A percentile compares a stretch with the other conserved stretches of the same genome.
These are phyloP conservation scores for Clistopyga incitator DNA, from an alignment of 2,888 invertebrate genomes.

Conservation along the genomic window DNA sequence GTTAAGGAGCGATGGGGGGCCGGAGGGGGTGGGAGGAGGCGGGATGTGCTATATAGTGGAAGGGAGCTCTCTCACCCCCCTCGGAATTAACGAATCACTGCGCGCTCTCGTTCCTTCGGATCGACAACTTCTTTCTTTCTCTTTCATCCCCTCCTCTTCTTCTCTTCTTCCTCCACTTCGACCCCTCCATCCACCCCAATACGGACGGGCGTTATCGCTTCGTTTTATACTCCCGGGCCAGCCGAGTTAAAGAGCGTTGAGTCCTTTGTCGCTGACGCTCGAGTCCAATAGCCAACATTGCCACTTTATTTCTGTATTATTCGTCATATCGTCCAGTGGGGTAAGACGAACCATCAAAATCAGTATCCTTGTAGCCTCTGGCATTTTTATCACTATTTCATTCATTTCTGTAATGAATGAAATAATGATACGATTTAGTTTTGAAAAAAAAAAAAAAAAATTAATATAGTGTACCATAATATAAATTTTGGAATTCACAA, in stretches of 20 bases:
- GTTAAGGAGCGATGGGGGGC: constrained; percentile 74
- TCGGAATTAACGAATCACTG: constrained; percentile 76
- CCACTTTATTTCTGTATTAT: constrained; percentile 34
- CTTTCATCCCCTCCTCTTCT: constrained; percentile 47
- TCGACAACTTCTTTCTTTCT: constrained; percentile 71
- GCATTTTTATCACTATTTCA: too few relatives aligned
- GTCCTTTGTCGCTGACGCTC: constrained; percentile 43
- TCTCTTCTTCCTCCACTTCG: constrained; percentile 31
- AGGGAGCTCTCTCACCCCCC: constrained; percentile 64
- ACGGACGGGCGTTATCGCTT: constrained; percentile 35
- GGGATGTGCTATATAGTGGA: constrained; percentile 42
- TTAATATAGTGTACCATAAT: too few relatives aligned
- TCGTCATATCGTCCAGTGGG: not conserved
- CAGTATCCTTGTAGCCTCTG: not conserved
- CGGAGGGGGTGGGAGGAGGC: constrained; percentile 51
- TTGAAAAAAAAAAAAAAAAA: not conserved
- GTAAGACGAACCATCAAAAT: not conserved
- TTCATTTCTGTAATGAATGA: too few relatives aligned
- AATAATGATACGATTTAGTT: not conserved
- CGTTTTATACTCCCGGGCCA: constrained; percentile 36
- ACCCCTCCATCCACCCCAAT: constrained; percentile 20
- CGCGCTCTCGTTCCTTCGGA: constrained; percentile 70
- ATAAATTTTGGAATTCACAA: too few relatives aligned
- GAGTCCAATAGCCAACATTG: constrained; percentile 2
- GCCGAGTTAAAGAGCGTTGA: constrained; percentile 42